Conservation (phyloP, 1,140 invertebrate species). For the Eumaeus atala region DNA sequence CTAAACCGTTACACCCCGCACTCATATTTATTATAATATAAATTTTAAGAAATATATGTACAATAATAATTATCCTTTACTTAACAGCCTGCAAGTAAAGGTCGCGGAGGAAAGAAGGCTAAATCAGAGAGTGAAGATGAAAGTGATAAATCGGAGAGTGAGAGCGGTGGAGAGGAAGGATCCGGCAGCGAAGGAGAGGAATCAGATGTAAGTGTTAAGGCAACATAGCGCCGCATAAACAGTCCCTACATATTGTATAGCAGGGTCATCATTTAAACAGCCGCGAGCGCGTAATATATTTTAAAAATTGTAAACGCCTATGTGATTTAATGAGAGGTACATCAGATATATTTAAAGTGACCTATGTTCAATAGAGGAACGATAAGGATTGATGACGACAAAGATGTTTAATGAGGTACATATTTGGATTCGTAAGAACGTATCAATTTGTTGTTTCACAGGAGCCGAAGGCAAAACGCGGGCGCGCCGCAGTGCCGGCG, state of each 20-base stretch:
- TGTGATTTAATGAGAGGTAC: no score
- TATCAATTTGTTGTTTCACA: slow-evolving; percentile 15
- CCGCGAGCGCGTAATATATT: no score
- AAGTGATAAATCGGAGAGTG: slow-evolving; percentile 68
- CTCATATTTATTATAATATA: no score
- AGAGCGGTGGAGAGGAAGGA: slow-evolving; percentile 48
- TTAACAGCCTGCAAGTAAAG: slow-evolving; percentile 33
- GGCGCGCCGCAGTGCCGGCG: slow-evolving; percentile 41
- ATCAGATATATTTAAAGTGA: no score
- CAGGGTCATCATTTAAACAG: no score
- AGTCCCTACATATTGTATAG: no score
- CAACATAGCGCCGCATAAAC: no score
- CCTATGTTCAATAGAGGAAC: no score
- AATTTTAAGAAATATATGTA: not conserved
- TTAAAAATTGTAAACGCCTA: no score
- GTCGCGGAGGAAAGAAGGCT: slow-evolving; percentile 50
- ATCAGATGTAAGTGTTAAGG: slow-evolving; percentile 55
- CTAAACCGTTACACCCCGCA: no score
- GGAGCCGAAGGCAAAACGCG: slow-evolving; percentile 68
- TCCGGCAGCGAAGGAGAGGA: slow-evolving; percentile 66
- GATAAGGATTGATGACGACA: no score
- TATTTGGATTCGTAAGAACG: not conserved
- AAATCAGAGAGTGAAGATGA: slow-evolving; percentile 68
- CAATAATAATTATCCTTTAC: not conserved
- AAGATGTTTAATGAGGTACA: no score